Evolutionary conservation across 2,113 vertebrate genomes (phyloP), one percentile per base, ranked within the genome.

Genomic region (Sus scrofa): DNA sequence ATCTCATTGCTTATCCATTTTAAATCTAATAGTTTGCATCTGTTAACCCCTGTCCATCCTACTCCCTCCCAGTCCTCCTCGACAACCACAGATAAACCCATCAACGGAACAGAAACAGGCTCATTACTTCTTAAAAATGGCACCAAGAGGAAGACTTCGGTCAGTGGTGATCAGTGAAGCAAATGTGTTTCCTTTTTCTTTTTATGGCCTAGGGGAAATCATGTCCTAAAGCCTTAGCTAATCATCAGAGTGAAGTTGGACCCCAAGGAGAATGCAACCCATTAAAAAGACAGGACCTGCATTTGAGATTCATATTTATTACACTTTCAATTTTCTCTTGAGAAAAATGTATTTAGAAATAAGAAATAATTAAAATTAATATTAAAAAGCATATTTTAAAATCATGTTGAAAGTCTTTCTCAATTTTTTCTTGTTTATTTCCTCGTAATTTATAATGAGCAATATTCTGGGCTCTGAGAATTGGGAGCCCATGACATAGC

Each of bases 351-450:
- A 78, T 78, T 96, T 86, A 77, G 50, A 85, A 97, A 39, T 73
- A 86, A 86, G 94, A 65, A 97, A 96, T 95, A 92, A 97, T 94
- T 97, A 82, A 97, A 88, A 88, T 77, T 94, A 85, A 95, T 82
- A 96, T 86, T 82, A 32, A 91, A 90, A 85, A 30, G 24, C 65
- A 86, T 82, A 91, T 73, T 95, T 56, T 86, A 94, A 87, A 86
- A 93, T 68, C 56, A 30, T 92, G 15, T 81, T 94, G 86, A 60
- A 95, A 82, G n/a, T 56, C 56, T 71, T 6, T 44, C 50, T 86
- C 27, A 74, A 68, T 73, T 86, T 88, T 73, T 93, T 68, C 50
- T 75, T 34, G 79, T 56, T 62, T 70, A 83, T 78, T 96, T 95
- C 34, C 63, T 83, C 58, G 32, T 74, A 70, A 90, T 95, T 94